Evolutionary conservation across 2,888 invertebrate genomes (phyloP).

Genomic region (Peribatodes rhomboidaria): DNA sequence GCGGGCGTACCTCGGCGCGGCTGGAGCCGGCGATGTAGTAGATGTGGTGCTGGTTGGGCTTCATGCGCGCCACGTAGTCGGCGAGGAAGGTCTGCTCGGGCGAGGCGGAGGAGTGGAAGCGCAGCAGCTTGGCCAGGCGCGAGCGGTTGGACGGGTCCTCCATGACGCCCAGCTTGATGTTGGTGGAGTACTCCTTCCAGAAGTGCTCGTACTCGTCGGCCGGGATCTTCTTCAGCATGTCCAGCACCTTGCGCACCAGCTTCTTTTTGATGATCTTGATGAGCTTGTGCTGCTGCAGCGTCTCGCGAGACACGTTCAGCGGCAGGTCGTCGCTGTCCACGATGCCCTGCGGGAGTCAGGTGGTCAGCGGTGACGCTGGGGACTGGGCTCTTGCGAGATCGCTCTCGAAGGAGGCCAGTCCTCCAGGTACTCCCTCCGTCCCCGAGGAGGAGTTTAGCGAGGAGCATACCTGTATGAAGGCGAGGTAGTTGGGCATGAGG

Average conservation of each 20-base stretch:
- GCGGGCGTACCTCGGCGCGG: conserved; percentile 90
- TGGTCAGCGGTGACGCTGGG: conserved; percentile 55
- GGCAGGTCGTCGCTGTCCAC: conserved; percentile 99
- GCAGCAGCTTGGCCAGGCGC: conserved; percentile 96
- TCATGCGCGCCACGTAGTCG: conserved; percentile 98
- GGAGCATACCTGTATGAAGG: conserved; percentile 91
- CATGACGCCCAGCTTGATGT: conserved; percentile 92
- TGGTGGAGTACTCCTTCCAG: conserved; percentile 99
- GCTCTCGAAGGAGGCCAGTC: no score
- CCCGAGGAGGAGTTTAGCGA: conserved; percentile 89
- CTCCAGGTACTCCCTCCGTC: no score
- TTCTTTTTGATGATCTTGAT: conserved; percentile 99
- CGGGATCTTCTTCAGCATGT: conserved; percentile 98
- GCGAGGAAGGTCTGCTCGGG: conserved; percentile 90
- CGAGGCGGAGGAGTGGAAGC: conserved; percentile 94
- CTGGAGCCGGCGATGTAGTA: conserved; percentile 98
- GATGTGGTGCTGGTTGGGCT: conserved; percentile 96
- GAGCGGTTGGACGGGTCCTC: conserved; percentile 99
- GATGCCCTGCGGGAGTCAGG: conserved; percentile 93
- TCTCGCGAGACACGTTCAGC: conserved; percentile 98
- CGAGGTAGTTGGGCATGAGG: conserved; percentile 99
- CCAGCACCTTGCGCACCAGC: conserved; percentile 97
- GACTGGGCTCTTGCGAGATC: no score
- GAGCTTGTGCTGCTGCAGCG: conserved; percentile 98
- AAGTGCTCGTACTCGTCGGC: conserved; percentile 96